phyloP scores from a whole-genome alignment of 2,888 invertebrate species.

The Matsumyia berberina region DNA sequence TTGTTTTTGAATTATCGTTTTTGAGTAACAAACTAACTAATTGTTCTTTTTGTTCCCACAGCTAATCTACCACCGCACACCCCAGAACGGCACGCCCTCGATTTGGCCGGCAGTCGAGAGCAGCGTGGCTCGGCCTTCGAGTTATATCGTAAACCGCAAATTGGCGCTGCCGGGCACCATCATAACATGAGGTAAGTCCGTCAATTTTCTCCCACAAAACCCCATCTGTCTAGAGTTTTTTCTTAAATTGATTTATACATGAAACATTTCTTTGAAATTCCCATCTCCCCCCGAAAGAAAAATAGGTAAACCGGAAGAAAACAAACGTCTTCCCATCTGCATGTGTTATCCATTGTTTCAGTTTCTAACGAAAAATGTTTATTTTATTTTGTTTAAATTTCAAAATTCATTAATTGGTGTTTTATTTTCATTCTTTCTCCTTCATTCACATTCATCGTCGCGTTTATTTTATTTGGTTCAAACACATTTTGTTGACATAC shows the following conservation, averaged over 20 bases:
- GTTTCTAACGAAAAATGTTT: slow-evolving; percentile 76
- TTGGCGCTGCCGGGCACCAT: slow-evolving; percentile 86
- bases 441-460: slow-evolving; percentile 52
- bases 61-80: slow-evolving; percentile 83
- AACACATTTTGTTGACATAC: slow-evolving; percentile 75
- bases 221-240: too few relatives aligned
- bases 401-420: slow-evolving; percentile 54
- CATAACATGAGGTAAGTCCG: slow-evolving; percentile 90
- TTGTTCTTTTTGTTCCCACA: slow-evolving; percentile 65
- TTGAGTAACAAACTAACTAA: too few relatives aligned
- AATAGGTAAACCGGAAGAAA: slow-evolving; percentile 47
- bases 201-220: slow-evolving; percentile 41
- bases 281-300: not conserved
- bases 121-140: slow-evolving; percentile 98
- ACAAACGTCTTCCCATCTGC: slow-evolving; percentile 51
- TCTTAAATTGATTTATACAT: slow-evolving; percentile 12
- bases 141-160: slow-evolving; percentile 94
- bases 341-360: slow-evolving; percentile 58
- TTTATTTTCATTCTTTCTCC: slow-evolving; percentile 17
- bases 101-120: slow-evolving; percentile 93
- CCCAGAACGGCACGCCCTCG: slow-evolving; percentile 84
- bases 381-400: slow-evolving; percentile 56
- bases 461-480: slow-evolving; percentile 60
- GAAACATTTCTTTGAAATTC: too few relatives aligned
- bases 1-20: too few relatives aligned